These are phyloP conservation scores for Lypha dubia DNA, from an alignment of 2,888 invertebrate species.

Conservation along the genomic window DNA sequence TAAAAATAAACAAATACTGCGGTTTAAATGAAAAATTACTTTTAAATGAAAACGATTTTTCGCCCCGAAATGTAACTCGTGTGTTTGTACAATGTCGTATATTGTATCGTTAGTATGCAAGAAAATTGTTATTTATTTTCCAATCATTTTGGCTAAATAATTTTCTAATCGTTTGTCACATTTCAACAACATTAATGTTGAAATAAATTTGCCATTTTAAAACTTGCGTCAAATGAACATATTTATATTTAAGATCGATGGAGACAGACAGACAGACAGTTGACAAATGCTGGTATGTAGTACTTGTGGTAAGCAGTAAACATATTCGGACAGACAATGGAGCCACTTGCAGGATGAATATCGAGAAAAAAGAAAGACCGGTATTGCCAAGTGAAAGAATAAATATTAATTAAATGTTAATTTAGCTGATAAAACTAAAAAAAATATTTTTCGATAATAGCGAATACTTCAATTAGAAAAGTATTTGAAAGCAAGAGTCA, in stretches of 20 bases:
- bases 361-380: not conserved
- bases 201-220: slow-evolving; percentile 69
- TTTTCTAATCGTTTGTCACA: slow-evolving; percentile 73
- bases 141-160: slow-evolving; percentile 61
- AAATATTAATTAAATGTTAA: slow-evolving; percentile 47
- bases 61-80: not conserved
- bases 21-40: slow-evolving; percentile 57
- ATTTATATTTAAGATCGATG: slow-evolving; percentile 22
- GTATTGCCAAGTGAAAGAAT: not conserved
- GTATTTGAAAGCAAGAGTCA: slow-evolving; percentile 26
- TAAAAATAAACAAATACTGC: slow-evolving; percentile 30
- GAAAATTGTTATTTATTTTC: slow-evolving; percentile 60
- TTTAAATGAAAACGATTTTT: slow-evolving; percentile 43
- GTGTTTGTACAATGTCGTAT: slow-evolving; percentile 3
- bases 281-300: slow-evolving; percentile 5
- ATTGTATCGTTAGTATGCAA: slow-evolving; percentile 1
- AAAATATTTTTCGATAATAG: slow-evolving; percentile 31
- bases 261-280: slow-evolving; percentile 23
- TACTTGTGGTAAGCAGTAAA: not conserved
- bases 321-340: not conserved
- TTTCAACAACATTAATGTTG: slow-evolving; percentile 71
- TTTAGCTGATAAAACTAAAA: slow-evolving; percentile 32
- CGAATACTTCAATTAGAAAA: slow-evolving; percentile 25
- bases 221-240: slow-evolving; percentile 57
- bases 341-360: not conserved